Evolutionary conservation across 2,797 vertebrate species (phyloP), one percentile per base, ranked within the genome.

Genomic region (Pipistrellus pygmaeus): DNA sequence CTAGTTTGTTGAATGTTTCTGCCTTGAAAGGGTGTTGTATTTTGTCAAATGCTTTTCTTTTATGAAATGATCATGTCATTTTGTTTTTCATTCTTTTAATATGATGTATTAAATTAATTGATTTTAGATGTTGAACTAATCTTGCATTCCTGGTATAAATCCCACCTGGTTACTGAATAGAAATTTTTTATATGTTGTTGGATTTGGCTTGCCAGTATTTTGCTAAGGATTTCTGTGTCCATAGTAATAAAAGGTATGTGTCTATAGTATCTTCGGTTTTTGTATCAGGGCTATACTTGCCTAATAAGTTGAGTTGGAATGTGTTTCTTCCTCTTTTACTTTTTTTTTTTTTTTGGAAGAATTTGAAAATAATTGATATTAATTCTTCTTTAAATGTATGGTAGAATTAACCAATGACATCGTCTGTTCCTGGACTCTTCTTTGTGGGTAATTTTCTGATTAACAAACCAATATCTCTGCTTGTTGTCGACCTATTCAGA

Each of bases 111-210:
- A 35, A 7, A 60, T 80, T 32, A 73, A 38, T 60, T 85, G 46
- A 78, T 93, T 88, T 90, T 46, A 17, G 46, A 73, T 88, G 5
- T 90, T 84, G 82, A 90, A 68, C 30, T 30, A 64, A 85, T 55
- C 12, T 55, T 93, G 30, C 48, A 75, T 55, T 88, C 30, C 27
- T 41, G 60, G 3, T 62, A 48, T 80, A 88, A 71, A 84, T 85
- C n/a, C 35, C 21, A 80, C 23, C 41, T 55, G 15, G 35, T 69
- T 12, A 73, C 57, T 3, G 13, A 64, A 1, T 78, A 60, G 80
- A 76, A 27, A 44, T 87, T 86, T 62, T 83, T 92, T 32, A 8
- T 76, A 21, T 25, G 13, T 86, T 87, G n/a, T 38, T 75, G 17
- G 62, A 66, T 85, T 57, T 76, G 53, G 27, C 41, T 68, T 89